Conservation (phyloP, 2,113 vertebrate genomes). For the Acanthisitta chloris region DNA sequence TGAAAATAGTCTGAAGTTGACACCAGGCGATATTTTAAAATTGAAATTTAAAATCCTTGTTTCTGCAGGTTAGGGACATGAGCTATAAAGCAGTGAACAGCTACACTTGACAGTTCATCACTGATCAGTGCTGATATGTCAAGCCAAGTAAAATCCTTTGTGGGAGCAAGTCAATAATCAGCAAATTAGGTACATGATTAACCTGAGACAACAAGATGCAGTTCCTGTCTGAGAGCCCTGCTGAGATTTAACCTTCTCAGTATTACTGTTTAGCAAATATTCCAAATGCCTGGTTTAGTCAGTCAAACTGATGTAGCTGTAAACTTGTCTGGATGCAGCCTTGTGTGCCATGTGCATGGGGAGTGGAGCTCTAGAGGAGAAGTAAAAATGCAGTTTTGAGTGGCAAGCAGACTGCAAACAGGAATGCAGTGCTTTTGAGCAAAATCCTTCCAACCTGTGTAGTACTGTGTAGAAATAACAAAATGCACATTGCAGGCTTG, state of each 20-base stretch:
- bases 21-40: constrained; percentile 16
- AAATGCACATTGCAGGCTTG: background rate
- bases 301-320: constrained; percentile 61
- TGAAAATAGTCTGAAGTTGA: constrained; percentile 42
- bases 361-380: background rate
- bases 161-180: constrained; percentile 79
- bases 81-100: constrained; percentile 57
- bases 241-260: constrained; percentile 72
- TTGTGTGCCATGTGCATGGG: background rate
- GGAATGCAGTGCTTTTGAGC: background rate
- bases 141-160: constrained; percentile 74
- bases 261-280: constrained; percentile 74
- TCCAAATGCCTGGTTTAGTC: constrained; percentile 72
- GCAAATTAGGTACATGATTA: constrained; percentile 82
- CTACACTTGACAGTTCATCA: constrained; percentile 72
- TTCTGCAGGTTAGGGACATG: constrained; percentile 54
- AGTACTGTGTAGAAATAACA: background rate
- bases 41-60: constrained; percentile 61
- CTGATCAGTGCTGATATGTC: constrained; percentile 69
- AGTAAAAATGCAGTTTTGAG: background rate
- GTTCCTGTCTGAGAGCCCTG: constrained; percentile 69
- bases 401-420: background rate
- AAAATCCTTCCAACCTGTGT: background rate
- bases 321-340: constrained; percentile 18
- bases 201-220: constrained; percentile 73